Conservation (phyloP, 2,888 invertebrate genomes). For the Galeruca laticollis region DNA sequence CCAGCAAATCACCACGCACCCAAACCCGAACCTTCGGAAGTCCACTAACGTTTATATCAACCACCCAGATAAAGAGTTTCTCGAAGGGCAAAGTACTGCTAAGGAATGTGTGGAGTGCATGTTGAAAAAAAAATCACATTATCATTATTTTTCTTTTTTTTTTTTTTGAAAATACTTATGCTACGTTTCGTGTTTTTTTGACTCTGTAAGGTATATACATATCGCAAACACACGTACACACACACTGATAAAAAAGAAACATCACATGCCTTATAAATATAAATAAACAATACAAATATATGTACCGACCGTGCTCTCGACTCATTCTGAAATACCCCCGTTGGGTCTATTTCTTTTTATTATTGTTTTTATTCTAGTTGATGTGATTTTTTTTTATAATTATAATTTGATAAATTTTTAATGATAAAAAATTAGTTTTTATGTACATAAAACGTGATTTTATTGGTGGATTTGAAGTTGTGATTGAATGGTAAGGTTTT, state of each 20-base stretch:
- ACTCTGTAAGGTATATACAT: constrained; percentile 57
- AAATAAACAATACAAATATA: constrained; percentile 20
- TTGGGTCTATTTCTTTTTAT: constrained; percentile 35
- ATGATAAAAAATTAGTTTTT: constrained; percentile 30
- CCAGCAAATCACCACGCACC: constrained; percentile 84
- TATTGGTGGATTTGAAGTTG: constrained; percentile 40
- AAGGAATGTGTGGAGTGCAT: constrained; percentile 57
- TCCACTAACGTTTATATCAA: constrained; percentile 72
- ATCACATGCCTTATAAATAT: constrained; percentile 47
- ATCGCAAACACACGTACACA: constrained; percentile 50
- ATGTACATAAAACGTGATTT: constrained; percentile 47
- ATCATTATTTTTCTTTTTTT: constrained; percentile 42
- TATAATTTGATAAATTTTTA: constrained; percentile 22
- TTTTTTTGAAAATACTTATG: constrained; percentile 9
- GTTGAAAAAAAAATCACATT: constrained; percentile 49
- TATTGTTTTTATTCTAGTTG: constrained; percentile 44
- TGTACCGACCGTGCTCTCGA: constrained; percentile 36
- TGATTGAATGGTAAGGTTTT: constrained; percentile 42
- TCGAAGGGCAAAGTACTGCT: constrained; percentile 54
- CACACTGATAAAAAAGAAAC: constrained; percentile 36
- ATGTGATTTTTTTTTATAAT: constrained; percentile 46
- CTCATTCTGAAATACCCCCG: constrained; percentile 44
- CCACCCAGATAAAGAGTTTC: constrained; percentile 48
- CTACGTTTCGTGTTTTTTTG: constrained; percentile 47
- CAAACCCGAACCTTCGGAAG: constrained; percentile 87